Base-by-base conservation (phyloP, 37 sponge, comb jelly and placozoan species). In the Haliclona indistincta region DNA sequence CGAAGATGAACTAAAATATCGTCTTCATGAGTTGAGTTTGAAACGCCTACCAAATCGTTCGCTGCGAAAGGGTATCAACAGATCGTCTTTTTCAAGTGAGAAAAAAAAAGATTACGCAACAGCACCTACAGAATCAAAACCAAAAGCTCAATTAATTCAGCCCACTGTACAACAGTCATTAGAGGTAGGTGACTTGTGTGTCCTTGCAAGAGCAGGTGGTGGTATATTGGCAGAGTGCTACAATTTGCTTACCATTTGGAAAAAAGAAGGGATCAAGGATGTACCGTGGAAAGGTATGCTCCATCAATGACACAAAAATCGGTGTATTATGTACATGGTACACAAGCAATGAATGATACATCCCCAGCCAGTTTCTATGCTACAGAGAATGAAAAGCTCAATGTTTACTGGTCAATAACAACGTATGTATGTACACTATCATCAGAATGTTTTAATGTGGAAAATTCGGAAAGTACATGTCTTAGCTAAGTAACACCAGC, bases 21-120 rank as follows among this genome's bases (percentile, higher is more conserved):
- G n/a, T n/a, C n/a, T n/a, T n/a, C n/a, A n/a, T n/a, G n/a, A n/a
- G n/a, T n/a, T n/a, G n/a, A n/a, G n/a, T n/a, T n/a, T n/a, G n/a
- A n/a, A n/a, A n/a, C n/a, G n/a, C n/a, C n/a, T n/a, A n/a, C n/a
- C n/a, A n/a, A n/a, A n/a, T n/a, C n/a, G n/a, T n/a, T n/a, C n/a
- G n/a, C n/a, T n/a, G n/a, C 30, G 77, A 76, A 35, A 38, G 77
- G n/a, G 64, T 76, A 41, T 76, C 66, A 3, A 63, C 51, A 28
- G 77, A 76, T 45, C 66, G 77, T 15, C 34, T 76, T 4, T 76
- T 76, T 54, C 77, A 47, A 3, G 77, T 76, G 19, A 30, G 77
- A 30, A 35, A 36, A 26, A 74, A 8, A 38, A 58, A 74, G 25
- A 58, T 61, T 74, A 38, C 56, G 5, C 61, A 36, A 37, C 39